Evolutionary conservation across 2,888 invertebrate species (phyloP), one percentile per base, ranked within the genome.

Genomic region (Salticus scenicus): DNA sequence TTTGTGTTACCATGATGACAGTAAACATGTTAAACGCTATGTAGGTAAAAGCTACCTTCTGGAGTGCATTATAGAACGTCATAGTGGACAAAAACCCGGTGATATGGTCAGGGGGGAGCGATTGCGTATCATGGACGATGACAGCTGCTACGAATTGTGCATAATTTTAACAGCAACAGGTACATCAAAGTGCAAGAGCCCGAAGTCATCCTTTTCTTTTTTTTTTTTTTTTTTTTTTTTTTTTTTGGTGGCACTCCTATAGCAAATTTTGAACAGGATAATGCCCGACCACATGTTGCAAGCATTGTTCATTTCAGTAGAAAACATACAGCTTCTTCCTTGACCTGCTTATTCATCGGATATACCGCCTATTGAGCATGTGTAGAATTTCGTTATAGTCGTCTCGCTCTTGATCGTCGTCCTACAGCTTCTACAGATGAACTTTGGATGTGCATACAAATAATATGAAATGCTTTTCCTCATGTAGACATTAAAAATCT

Each of bases 271-370:
- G 24, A 64, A 24, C 64, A 27, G 64, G 27, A 47, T n/a, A 17
- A 47, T 47, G 47, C 47, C 17, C 47, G 17, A 2, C 37, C 37
- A 37, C 10, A 37, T 37, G 37, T 37, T 4, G 37, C 37, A 37
- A 37, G 37, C 7, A 37, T 7, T 37, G 37, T 37, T 67, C 33
- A 31, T 67, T 67, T 67, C 67, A 67, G 0, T 33, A 14, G 20
- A 67, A 67, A 30, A 33, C 67, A 33, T 33, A 33, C 67, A 41
- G 2, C 31, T 27, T 27, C 27, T 70, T 70, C 41, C 70, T 37
- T 70, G 41, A 8, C 42, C 41, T 70, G 70, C 41, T 27, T 41
- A 7, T 70, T 70, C 70, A 27, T 27, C 41, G 27, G 41, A 70
- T 70, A 41, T 70, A 12, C 24, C 70, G 10, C 37, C 10, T 37